Base-by-base conservation (phyloP, 2,888 invertebrate genomes). In the Xestia sexstrigata region DNA sequence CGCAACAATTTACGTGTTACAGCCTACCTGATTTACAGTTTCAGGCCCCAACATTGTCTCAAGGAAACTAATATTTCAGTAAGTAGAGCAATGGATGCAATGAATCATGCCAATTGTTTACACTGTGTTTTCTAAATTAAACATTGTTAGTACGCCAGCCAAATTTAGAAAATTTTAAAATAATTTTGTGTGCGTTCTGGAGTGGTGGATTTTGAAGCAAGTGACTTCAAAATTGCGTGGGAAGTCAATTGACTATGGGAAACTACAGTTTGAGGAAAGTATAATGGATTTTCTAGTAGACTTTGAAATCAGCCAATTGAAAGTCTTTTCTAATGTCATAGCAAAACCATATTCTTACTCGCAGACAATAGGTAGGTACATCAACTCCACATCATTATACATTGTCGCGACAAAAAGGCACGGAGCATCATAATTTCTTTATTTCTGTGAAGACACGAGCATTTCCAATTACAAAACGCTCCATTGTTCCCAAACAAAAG, bases 21-120 rank as follows among this genome's bases (percentile, higher is more conserved):
- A 76, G 85, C 83, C 74, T 83, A 79, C 76, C 80, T 85, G 79
- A 81, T 85, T 82, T 85, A 79, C 72, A 65, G 47, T 83, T 87
- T 72, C 84, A 82, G 70, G 76, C 79, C 52, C 68, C 79, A 85
- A 91, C 90, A 88, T 88, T 89, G 90, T 91, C 87, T 90, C 83
- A 83, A 91, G 87, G 87, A 90, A 91, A 89, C 89, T 77, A 89
- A 89, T 85, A 87, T 87, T 89, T 85, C 89, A 90, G 90, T 90
- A 94, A 91, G 91, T 94, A 84, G 93, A 90, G 87, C 94, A 91
- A 82, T 89, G 90, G 87, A 87, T 90, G 86, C 90, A 91, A 93
- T 94, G 94, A 94, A 93, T 94, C 94, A 94, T 92, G 82, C 84
- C 79, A 72, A 87, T 79, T 92, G 92, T 92, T 92, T 93, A 92